phyloP scores from a whole-genome alignment of 2,888 invertebrate genomes.

The Oscheius sp. region DNA sequence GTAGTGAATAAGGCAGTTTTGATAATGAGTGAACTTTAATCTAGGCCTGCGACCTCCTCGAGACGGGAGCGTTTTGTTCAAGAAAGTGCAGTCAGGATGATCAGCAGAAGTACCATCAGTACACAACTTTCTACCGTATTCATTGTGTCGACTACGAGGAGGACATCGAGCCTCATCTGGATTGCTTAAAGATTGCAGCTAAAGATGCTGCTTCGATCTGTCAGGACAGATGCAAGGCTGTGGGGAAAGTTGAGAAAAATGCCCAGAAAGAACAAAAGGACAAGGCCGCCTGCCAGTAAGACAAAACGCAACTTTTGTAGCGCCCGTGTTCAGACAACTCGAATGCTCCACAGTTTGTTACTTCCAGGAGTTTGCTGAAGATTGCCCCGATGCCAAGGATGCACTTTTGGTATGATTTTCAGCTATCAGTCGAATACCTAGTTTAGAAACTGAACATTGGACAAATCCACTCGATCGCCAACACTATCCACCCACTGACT shows the following conservation, averaged over 20 bases:
- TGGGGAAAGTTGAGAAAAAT: constrained; percentile 47
- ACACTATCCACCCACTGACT: constrained; percentile 49
- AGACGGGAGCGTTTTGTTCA: constrained; percentile 51
- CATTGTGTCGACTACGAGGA: constrained; percentile 60
- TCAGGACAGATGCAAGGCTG: constrained; percentile 51
- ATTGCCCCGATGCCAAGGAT: constrained; percentile 64
- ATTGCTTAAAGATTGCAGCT: constrained; percentile 49
- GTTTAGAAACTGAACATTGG: constrained; percentile 55
- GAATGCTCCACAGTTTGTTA: constrained; percentile 71
- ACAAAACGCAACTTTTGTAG: background rate
- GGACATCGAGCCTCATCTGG: constrained; percentile 53
- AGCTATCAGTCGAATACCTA: background rate
- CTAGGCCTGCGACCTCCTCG: constrained; percentile 53
- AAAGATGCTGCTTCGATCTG: constrained; percentile 53
- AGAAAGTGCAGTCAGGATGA: constrained; percentile 54
- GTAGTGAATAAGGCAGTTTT: constrained; percentile 5
- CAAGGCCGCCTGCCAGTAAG: constrained; percentile 48
- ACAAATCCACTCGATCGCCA: constrained; percentile 53
- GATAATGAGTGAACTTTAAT: background rate
- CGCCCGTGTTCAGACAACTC: constrained; percentile 48
- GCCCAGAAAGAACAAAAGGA: constrained; percentile 47
- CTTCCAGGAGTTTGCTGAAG: constrained; percentile 63
- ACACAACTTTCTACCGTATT: constrained; percentile 58
- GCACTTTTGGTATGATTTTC: constrained; percentile 55
- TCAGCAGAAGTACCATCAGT: constrained; percentile 56